These are phyloP conservation scores for Mycetomoellerius zeteki DNA, from an alignment of 1,140 invertebrate genomes.

Conservation along the genomic window DNA sequence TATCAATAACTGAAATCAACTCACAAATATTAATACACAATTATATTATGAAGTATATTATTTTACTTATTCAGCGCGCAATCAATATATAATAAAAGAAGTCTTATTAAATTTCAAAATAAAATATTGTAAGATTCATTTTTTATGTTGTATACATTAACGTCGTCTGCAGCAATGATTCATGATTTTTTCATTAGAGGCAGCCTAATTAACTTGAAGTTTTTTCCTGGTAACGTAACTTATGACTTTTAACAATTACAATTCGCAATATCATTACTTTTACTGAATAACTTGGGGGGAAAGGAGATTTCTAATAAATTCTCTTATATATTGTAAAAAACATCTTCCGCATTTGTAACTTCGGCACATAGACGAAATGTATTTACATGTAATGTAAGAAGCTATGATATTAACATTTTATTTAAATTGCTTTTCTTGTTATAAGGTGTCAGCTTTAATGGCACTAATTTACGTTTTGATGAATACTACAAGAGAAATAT, in stretches of 20 bases:
- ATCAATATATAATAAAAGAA: neutral
- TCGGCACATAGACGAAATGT: neutral
- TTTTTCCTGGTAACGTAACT: neutral
- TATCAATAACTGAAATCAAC: neutral
- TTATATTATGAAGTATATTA: neutral
- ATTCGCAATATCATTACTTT: conserved; percentile 1
- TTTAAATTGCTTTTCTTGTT: conserved; percentile 39
- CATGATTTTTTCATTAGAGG: conserved; percentile 25
- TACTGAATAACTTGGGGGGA: neutral
- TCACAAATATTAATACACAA: neutral
- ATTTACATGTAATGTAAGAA: neutral
- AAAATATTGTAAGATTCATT: neutral
- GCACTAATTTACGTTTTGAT: conserved; percentile 3
- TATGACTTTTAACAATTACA: neutral
- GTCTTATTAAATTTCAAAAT: neutral
- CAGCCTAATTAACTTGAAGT: conserved; percentile 6
- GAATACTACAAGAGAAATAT: neutral
- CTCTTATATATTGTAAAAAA: conserved; percentile 47
- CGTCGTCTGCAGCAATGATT: neutral
- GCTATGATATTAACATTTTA: neutral
- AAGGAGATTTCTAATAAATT: conserved; percentile 26
- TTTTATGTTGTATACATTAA: neutral
- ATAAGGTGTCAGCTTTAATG: neutral
- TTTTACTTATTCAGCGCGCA: neutral
- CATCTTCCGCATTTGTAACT: conserved; percentile 19